A percentile compares a stretch with the other conserved stretches of the same genome.
phyloP scores from a whole-genome alignment of 1,140 invertebrate species.

The Aphis gossypii region DNA sequence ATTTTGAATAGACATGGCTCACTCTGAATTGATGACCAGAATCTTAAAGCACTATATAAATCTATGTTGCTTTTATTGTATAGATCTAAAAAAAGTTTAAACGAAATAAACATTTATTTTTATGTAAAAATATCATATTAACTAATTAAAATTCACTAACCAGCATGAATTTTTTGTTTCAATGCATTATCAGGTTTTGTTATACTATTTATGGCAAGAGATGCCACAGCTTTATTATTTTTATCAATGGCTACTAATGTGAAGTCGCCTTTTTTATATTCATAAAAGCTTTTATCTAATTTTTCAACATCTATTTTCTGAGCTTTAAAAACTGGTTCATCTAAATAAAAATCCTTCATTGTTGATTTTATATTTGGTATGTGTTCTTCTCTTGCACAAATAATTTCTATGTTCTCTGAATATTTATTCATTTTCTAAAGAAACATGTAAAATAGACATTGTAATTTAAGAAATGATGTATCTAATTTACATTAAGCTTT shows the following conservation, averaged over 20 bases:
- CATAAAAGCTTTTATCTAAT: not conserved
- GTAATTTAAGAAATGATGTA: not conserved
- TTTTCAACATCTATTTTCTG: constrained; percentile 49
- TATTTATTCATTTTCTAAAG: not conserved
- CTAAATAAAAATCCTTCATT: constrained; percentile 39
- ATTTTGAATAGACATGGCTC: constrained; percentile 46
- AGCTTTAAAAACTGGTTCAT: constrained; percentile 39
- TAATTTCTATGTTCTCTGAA: constrained; percentile 28
- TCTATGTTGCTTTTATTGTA: not conserved
- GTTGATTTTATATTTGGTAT: not conserved
- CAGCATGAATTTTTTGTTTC: not conserved
- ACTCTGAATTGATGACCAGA: constrained; percentile 31
- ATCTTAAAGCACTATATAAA: constrained; percentile 7
- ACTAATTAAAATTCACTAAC: not conserved
- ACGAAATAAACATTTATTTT: not conserved
- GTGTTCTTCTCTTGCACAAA: constrained; percentile 7
- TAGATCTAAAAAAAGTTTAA: constrained; percentile 15
- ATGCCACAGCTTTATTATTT: not conserved
- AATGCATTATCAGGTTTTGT: constrained; percentile 30
- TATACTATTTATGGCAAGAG: constrained; percentile 29
- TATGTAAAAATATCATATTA: not conserved
- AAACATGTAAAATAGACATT: not conserved
- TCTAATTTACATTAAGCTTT: not conserved
- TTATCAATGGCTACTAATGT: constrained; percentile 49
- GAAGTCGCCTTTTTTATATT: not conserved